Conservation (phyloP, 2,797 vertebrate species). For the Linurgus olivaceus region DNA sequence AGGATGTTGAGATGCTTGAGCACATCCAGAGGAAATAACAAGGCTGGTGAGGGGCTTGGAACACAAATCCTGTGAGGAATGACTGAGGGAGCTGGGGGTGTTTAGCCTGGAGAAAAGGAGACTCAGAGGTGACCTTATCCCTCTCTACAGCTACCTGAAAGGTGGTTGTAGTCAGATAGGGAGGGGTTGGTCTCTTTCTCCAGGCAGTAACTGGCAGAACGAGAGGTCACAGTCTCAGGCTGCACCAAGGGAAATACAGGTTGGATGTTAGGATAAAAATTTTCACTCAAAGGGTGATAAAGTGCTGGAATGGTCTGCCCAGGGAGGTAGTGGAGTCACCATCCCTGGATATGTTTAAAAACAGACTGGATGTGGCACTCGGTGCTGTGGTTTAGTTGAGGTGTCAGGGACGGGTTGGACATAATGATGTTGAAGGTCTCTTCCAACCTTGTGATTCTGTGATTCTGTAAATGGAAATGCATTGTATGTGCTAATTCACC, state of each 20-base stretch:
- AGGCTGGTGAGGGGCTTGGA: background rate
- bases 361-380: background rate
- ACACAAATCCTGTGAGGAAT: background rate
- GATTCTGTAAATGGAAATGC: background rate
- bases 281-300: background rate
- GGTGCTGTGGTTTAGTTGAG: background rate
- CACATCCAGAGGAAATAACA: fast-evolving
- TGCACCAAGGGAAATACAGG: background rate
- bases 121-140: background rate
- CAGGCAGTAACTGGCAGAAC: background rate
- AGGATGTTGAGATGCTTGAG: fast-evolving
- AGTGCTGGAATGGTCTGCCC: background rate
- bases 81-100: fast-evolving
- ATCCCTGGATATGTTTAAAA: background rate
- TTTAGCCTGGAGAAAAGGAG: background rate
- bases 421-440: background rate
- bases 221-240: background rate
- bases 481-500: fast-evolving
- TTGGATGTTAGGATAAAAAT: background rate
- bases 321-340: background rate
- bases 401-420: background rate
- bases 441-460: background rate
- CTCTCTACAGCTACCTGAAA: background rate
- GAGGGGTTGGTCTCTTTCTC: background rate
- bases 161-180: fast-evolving